These are phyloP conservation scores for Salticus scenicus DNA, from an alignment of 2,888 invertebrate species.

Conservation along the genomic window DNA sequence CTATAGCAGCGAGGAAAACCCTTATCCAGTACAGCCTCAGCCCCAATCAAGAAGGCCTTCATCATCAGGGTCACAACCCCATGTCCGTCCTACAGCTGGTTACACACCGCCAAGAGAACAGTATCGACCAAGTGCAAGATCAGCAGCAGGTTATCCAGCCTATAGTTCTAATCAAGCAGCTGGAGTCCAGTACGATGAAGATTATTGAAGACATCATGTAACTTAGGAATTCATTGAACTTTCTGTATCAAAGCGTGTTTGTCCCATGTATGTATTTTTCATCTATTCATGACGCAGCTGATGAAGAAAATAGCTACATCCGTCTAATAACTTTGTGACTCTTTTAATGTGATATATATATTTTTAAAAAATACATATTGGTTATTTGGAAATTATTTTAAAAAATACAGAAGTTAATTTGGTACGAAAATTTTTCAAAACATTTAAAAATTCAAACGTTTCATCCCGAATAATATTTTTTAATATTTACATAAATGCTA, in stretches of 20 bases:
- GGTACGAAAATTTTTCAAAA: too few species aligned
- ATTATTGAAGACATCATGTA: conserved; percentile 35
- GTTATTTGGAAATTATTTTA: too few species aligned
- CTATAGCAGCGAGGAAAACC: conserved; percentile 37
- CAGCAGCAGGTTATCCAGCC: conserved; percentile 23
- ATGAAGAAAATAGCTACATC: background rate
- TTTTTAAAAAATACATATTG: too few species aligned
- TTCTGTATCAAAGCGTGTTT: background rate
- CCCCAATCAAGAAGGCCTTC: conserved; percentile 28
- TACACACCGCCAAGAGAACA: conserved; percentile 45
- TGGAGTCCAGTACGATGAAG: conserved; percentile 69
- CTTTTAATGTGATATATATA: background rate
- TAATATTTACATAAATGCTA: too few species aligned
- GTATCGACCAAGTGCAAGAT: conserved; percentile 28
- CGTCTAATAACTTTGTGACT: background rate
- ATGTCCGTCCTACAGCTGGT: conserved; percentile 16
- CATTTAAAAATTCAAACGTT: too few species aligned
- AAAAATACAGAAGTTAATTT: too few species aligned
- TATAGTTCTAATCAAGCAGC: conserved; percentile 40
- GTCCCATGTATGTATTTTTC: conserved; percentile 2
- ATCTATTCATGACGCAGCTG: background rate
- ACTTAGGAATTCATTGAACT: conserved; percentile 10
- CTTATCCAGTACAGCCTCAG: conserved; percentile 25
- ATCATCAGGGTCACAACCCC: conserved; percentile 13
- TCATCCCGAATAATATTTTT: too few species aligned